Conservation (phyloP, 2,113 vertebrate genomes). For the Cervus canadensis region DNA sequence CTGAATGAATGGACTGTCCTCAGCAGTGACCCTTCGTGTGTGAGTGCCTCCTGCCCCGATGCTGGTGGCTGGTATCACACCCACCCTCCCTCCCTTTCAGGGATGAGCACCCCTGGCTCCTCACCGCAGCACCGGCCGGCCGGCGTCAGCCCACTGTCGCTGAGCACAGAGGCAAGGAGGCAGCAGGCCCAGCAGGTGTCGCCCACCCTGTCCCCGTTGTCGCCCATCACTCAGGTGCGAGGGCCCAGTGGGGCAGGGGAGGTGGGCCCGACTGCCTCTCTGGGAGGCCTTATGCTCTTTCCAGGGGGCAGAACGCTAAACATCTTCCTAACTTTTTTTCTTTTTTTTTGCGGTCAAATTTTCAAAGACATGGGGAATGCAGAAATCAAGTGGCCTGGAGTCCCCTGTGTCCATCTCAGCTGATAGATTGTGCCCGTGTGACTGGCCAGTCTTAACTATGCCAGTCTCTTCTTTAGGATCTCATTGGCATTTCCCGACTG, state of each 20-base stretch:
- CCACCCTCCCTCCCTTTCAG: conserved; percentile 71
- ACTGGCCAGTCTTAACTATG: not conserved
- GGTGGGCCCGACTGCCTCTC: no score
- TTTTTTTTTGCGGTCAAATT: not conserved
- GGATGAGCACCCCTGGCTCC: conserved; percentile 85
- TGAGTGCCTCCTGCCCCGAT: not conserved
- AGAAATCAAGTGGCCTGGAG: not conserved
- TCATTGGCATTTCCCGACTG: not conserved
- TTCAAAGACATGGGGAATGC: not conserved
- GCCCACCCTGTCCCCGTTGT: conserved; percentile 90
- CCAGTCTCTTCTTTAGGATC: not conserved
- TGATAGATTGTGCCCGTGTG: rapidly evolving
- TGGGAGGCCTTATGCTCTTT: not conserved
- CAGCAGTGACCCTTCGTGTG: rapidly evolving
- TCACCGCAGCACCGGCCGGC: conserved; percentile 86
- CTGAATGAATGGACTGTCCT: not conserved
- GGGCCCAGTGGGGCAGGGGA: not conserved
- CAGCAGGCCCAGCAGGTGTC: conserved; percentile 90
- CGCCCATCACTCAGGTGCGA: conserved; percentile 91
- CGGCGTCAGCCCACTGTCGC: conserved; percentile 83
- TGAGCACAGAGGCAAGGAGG: conserved; percentile 87
- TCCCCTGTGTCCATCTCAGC: no score
- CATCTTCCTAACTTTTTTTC: not conserved
- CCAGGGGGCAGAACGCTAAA: not conserved
- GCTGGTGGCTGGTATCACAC: not conserved